Evolutionary conservation across 1,140 invertebrate genomes (phyloP).

Genomic region (Dolichoris vasculosae): DNA sequence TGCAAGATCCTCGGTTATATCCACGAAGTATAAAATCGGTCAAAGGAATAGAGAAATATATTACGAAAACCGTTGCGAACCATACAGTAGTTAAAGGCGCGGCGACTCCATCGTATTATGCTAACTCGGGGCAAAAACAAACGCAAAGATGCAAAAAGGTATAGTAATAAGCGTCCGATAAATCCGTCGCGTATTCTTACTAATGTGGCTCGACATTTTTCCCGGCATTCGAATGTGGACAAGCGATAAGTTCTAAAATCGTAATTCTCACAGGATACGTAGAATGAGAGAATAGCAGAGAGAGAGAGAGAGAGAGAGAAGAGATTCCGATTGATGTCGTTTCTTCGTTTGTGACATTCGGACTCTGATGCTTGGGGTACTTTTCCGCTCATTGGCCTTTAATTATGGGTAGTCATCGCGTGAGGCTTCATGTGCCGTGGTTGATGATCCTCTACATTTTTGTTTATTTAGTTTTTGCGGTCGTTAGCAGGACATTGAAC

Average conservation of each 20-base stretch:
- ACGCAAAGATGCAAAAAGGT: slow-evolving; percentile 20
- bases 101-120: neutral
- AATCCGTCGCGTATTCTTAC: slow-evolving; percentile 13
- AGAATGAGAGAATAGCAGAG: neutral
- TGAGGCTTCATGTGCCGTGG: neutral
- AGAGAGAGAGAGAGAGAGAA: neutral
- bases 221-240: neutral
- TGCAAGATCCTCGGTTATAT: neutral
- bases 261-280: neutral
- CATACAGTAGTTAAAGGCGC: slow-evolving; percentile 2
- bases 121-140: neutral
- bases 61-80: slow-evolving; percentile 13
- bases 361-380: neutral
- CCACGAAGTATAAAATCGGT: neutral
- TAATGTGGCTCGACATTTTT: neutral
- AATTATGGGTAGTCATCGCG: slow-evolving; percentile 24
- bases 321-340: neutral
- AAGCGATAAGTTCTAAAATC: slow-evolving; percentile 1
- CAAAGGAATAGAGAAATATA: neutral
- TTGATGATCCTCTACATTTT: neutral
- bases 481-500: slow-evolving; percentile 10
- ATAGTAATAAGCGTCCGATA: slow-evolving; percentile 11
- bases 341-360: slow-evolving; percentile 1
- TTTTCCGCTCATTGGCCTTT: slow-evolving; percentile 35
- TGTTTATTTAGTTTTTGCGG: slow-evolving; percentile 28